Conservation (phyloP, 2,888 invertebrate species). For the Anoncus sp. region DNA sequence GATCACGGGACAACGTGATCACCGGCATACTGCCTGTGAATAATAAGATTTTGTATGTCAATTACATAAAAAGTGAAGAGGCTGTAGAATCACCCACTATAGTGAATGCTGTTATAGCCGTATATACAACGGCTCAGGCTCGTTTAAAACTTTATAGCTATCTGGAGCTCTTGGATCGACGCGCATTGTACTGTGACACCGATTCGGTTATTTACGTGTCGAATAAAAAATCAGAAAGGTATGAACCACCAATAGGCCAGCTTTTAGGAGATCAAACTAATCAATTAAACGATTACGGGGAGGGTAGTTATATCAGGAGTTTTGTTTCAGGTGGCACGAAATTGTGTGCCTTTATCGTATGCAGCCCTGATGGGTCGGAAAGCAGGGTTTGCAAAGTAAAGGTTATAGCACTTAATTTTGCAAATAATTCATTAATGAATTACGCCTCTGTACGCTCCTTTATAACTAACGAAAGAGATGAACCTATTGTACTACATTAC, state of each 20-base stretch:
- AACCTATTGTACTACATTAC: conserved; percentile 25
- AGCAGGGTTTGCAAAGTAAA: conserved; percentile 66
- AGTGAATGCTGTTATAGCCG: conserved; percentile 76
- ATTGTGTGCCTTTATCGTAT: conserved; percentile 68
- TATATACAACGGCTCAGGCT: conserved; percentile 77
- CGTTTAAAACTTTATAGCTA: conserved; percentile 74
- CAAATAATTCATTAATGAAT: conserved; percentile 48
- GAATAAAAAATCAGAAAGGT: background rate
- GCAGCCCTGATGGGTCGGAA: conserved; percentile 6
- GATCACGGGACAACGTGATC: no score
- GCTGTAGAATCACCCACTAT: conserved; percentile 39
- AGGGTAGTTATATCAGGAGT: conserved; percentile 72
- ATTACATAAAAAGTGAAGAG: conserved; percentile 65
- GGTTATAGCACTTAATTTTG: conserved; percentile 41
- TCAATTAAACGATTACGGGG: background rate
- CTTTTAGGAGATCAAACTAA: conserved; percentile 14
- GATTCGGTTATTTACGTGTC: conserved; percentile 5
- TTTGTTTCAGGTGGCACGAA: conserved; percentile 78
- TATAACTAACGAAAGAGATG: conserved; percentile 21
- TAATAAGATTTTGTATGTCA: conserved; percentile 62
- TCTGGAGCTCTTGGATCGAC: conserved; percentile 72
- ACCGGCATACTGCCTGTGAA: no score
- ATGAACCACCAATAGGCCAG: conserved; percentile 10
- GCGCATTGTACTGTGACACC: conserved; percentile 79
- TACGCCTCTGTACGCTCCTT: conserved; percentile 31